Evolutionary conservation across 2,888 invertebrate genomes (phyloP), one percentile per base, ranked within the genome.

Genomic region (Tachystola acroxantha): DNA sequence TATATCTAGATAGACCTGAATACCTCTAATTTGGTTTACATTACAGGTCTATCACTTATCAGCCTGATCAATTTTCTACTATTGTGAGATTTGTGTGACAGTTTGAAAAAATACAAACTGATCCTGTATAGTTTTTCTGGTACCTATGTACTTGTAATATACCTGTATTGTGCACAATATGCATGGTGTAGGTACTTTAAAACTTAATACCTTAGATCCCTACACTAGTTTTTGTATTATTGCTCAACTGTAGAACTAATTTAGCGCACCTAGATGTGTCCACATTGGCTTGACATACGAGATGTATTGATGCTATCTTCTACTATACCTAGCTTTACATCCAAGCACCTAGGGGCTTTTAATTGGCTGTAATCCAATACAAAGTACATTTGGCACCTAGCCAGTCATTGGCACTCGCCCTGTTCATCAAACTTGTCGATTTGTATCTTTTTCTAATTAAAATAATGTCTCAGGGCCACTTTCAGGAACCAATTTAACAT

Each of bases 341-440:
- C 48, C 74, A 72, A 66, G 69, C 6, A 22, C 7, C n/a, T 76
- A 74, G 73, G 67, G 76, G 73, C 73, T 81, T 82, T 84, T 86
- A 85, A 86, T 85, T 86, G 86, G 86, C 84, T 74, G 59, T 77
- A 81, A 82, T 86, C 86, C 85, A 85, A 84, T 81, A 76, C 77
- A 80, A 82, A 85, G 77, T 84, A 77, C 79, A 76, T 72, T 70
- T 86, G 86, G 85, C 79, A 56, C 2, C 4, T 1, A 20, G 73
- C 86, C 86, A 86, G 56, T 58, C 69, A 81, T 84, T 67, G 78
- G 75, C 78, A 74, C 76, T 77, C 57, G 71, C 65, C 67, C 70
- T 74, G 74, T 77, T 75, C 78, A 80, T 85, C 79, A 81, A 81
- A 80, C 64, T 71, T 75, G 70, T 82, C 60, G 74, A 81, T 84